Conservation (phyloP, 1,140 invertebrate species). For the Hylyphantes graminicola region DNA sequence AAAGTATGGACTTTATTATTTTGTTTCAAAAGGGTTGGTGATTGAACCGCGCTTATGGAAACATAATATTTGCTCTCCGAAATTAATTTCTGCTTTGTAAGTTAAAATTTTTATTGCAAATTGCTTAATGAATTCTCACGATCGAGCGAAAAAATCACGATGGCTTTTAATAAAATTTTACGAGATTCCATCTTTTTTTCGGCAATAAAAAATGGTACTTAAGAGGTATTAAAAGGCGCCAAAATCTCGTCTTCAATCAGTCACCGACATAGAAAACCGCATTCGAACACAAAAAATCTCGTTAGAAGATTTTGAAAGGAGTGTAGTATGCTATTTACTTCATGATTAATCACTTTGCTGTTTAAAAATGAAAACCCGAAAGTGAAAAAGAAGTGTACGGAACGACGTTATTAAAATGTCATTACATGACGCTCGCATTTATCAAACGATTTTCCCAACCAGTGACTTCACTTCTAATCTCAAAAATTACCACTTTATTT, state of each 20-base stretch:
- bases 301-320: background rate
- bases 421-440: constrained; percentile 39
- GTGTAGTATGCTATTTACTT: constrained; percentile 6
- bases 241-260: constrained; percentile 9
- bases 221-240: background rate
- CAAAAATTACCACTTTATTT: constrained; percentile 15
- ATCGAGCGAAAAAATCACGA: background rate
- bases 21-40: no score
- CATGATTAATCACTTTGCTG: constrained; percentile 39
- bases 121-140: constrained; percentile 14
- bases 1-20: no score
- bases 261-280: background rate
- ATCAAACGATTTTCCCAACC: constrained; percentile 27
- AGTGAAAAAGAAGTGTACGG: background rate
- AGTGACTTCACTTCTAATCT: background rate
- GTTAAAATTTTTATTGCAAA: background rate
- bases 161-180: constrained; percentile 17
- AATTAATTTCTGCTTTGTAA: constrained; percentile 12
- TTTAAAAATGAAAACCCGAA: constrained; percentile 16
- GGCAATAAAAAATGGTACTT: background rate
- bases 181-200: background rate
- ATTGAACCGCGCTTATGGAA: background rate
- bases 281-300: background rate
- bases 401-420: constrained; percentile 46
- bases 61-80: constrained; percentile 21